Evolutionary conservation across 2,888 invertebrate genomes (phyloP).

Genomic region (Terebella lapidaria): DNA sequence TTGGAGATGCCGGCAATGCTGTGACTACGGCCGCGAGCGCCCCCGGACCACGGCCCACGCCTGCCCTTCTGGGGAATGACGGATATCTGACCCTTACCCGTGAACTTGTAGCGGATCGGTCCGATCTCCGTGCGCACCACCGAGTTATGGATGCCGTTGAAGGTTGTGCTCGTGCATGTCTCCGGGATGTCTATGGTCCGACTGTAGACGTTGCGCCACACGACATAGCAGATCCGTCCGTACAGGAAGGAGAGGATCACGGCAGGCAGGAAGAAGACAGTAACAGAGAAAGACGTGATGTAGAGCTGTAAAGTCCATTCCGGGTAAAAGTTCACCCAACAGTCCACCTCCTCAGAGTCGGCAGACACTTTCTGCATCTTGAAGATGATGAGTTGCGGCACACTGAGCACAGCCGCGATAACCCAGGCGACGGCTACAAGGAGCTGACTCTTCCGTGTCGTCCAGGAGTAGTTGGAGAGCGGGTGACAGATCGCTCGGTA

Average conservation of each 20-base stretch:
- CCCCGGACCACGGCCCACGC: background rate
- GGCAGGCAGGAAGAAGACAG: constrained; percentile 53
- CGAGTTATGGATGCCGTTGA: background rate
- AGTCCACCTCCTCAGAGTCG: constrained; percentile 28
- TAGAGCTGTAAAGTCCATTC: constrained; percentile 44
- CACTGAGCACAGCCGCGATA: constrained; percentile 10
- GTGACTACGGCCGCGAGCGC: background rate
- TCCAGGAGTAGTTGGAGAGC: constrained; percentile 60
- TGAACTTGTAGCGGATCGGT: constrained; percentile 20
- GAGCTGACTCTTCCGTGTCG: constrained; percentile 40
- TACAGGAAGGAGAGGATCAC: constrained; percentile 48
- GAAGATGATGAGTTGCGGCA: constrained; percentile 20
- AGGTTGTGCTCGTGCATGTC: background rate
- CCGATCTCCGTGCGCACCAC: background rate
- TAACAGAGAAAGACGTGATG: constrained; percentile 45
- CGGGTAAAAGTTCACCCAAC: constrained; percentile 43
- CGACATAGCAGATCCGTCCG: constrained; percentile 44
- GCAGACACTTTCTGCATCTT: constrained; percentile 15
- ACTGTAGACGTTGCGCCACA: constrained; percentile 29
- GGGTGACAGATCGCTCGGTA: constrained; percentile 59
- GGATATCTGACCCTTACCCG: background rate
- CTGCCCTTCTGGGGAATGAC: background rate
- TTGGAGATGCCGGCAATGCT: constrained; percentile 48
- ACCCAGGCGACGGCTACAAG: constrained; percentile 40
- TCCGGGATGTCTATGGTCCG: background rate